These are phyloP conservation scores for Alosa sapidissima DNA, from an alignment of 2,797 vertebrate genomes.

Conservation along the genomic window DNA sequence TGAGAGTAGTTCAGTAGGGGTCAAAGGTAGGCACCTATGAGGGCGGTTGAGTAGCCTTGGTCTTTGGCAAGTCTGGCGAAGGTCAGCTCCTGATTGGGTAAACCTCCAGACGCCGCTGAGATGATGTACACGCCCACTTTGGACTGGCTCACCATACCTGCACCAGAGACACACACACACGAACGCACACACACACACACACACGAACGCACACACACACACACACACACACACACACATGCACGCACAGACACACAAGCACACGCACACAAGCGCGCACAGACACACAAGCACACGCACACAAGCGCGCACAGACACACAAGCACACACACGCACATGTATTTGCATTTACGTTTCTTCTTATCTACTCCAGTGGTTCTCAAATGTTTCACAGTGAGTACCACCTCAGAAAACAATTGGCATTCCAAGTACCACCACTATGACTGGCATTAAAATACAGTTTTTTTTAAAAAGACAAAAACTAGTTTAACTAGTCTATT, in stretches of 20 bases:
- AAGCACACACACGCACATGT: not conserved
- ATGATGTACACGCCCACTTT: slow-evolving; percentile 76
- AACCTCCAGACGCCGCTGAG: slow-evolving; percentile 84
- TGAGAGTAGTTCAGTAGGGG: not conserved
- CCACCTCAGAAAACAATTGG: too few relatives aligned
- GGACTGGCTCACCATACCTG: not conserved
- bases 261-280: too few relatives aligned
- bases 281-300: slow-evolving; percentile 6
- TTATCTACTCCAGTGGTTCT: too few relatives aligned
- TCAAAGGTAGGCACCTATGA: slow-evolving; percentile 76
- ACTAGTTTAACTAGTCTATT: too few relatives aligned
- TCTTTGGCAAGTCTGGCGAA: slow-evolving; percentile 79
- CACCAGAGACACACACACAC: slow-evolving; percentile 35
- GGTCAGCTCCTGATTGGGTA: slow-evolving; percentile 81
- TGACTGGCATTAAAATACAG: too few relatives aligned
- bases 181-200: slow-evolving; percentile 21
- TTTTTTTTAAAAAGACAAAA: too few relatives aligned
- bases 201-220: not conserved
- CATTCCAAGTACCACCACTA: too few relatives aligned
- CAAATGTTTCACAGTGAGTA: too few relatives aligned
- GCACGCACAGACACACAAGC: slow-evolving; percentile 4
- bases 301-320: not conserved
- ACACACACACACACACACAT: not conserved
- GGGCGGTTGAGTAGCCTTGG: slow-evolving; percentile 82
- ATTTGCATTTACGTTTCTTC: not conserved